Evolutionary conservation across 2,888 invertebrate species (phyloP).

Genomic region (Macrophya annulata): DNA sequence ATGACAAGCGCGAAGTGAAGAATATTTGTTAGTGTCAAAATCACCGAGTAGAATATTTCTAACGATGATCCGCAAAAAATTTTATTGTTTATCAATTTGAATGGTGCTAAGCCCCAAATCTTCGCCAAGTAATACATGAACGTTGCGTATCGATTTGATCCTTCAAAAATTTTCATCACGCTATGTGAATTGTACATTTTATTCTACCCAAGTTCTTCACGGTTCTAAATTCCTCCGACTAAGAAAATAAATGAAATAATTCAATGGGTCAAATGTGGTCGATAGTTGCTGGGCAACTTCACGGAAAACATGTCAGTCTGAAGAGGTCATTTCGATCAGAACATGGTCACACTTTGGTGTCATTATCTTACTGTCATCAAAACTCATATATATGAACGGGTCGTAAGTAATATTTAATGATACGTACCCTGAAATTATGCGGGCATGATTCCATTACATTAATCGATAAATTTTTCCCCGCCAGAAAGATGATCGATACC

Average conservation of each 20-base stretch:
- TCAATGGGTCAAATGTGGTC: background rate
- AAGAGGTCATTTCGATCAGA: background rate
- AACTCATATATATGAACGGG: background rate
- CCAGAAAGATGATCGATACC: too few species aligned
- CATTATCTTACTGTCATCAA: background rate
- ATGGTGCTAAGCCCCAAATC: constrained; percentile 11
- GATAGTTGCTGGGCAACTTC: background rate
- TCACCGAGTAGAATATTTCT: background rate
- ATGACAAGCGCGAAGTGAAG: background rate
- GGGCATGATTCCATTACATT: too few species aligned
- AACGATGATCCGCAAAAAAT: background rate
- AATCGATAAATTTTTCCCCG: too few species aligned
- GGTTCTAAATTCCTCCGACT: background rate
- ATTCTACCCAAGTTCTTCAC: background rate
- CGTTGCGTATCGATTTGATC: background rate
- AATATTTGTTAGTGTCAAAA: background rate
- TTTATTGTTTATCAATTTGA: background rate
- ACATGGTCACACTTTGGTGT: background rate
- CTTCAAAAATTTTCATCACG: background rate
- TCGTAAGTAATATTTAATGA: background rate
- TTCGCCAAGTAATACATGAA: constrained; percentile 19
- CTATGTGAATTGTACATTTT: background rate
- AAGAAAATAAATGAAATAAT: background rate
- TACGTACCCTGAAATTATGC: too few species aligned
- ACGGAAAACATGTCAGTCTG: background rate